Percentiles rank a stretch among this genome's conserved stretches.
Conservation (phyloP, 2,113 vertebrate species). For the Pitta sordida region DNA sequence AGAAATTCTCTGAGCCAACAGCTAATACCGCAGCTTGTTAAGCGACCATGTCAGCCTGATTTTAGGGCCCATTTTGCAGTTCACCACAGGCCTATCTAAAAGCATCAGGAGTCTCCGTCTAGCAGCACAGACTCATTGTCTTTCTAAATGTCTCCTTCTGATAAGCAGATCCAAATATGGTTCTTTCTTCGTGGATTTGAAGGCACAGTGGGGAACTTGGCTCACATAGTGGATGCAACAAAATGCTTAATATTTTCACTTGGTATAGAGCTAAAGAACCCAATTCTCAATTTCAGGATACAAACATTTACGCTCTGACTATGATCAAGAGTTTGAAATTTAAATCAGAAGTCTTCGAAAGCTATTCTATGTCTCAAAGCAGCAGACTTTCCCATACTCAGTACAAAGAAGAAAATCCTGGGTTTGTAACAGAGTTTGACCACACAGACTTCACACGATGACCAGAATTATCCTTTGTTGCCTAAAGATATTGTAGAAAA, state of each 20-base stretch:
- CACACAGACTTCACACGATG: constrained; percentile 56
- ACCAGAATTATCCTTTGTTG: constrained; percentile 62
- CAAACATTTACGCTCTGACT: constrained; percentile 72
- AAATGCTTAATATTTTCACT: constrained; percentile 80
- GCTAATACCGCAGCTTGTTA: constrained; percentile 77
- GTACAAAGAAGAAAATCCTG: constrained; percentile 72
- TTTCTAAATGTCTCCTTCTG: constrained; percentile 81
- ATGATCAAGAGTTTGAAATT: constrained; percentile 80
- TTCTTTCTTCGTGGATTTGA: constrained; percentile 80
- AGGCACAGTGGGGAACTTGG: constrained; percentile 78
- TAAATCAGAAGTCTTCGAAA: constrained; percentile 78
- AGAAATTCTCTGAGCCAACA: constrained; percentile 67
- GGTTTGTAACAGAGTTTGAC: constrained; percentile 57
- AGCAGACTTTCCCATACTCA: constrained; percentile 68
- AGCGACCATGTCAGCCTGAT: constrained; percentile 82
- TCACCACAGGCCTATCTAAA: constrained; percentile 77
- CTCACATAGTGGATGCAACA: constrained; percentile 74
- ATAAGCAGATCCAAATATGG: constrained; percentile 81
- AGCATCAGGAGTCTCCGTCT: constrained; percentile 76
- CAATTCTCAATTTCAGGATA: constrained; percentile 75
- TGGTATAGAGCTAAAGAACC: constrained; percentile 74
- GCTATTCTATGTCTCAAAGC: constrained; percentile 75
- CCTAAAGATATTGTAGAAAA: constrained; percentile 7
- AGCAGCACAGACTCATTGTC: constrained; percentile 79
- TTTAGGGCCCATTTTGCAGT: constrained; percentile 79